Evolutionary conservation across 2,113 vertebrate genomes (phyloP).

Genomic region (Mobula hypostoma): DNA sequence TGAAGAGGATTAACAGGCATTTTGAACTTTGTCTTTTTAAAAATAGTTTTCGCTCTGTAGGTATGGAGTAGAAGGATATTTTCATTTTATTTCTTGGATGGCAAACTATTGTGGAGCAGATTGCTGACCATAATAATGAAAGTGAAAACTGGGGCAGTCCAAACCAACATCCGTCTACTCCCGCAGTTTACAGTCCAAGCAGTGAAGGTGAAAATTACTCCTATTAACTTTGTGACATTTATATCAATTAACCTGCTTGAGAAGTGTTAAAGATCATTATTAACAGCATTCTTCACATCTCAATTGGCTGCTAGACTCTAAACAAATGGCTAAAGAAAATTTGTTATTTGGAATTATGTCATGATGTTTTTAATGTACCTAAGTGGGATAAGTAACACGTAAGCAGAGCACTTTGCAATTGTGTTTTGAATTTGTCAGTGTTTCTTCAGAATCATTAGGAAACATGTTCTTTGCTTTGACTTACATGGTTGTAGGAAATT

Average conservation of each 20-base stretch:
- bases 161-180: background rate
- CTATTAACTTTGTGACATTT: background rate
- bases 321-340: background rate
- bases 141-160: background rate
- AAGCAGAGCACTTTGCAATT: background rate
- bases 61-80: background rate
- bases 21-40: background rate
- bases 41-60: background rate
- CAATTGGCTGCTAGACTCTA: background rate
- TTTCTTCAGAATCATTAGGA: background rate
- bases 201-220: background rate
- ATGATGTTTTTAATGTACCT: no score
- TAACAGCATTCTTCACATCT: background rate
- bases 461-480: background rate
- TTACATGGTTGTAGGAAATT: background rate
- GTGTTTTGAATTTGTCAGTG: background rate
- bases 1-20: background rate
- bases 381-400: background rate
- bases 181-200: background rate
- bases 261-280: background rate
- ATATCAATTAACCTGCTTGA: slow-evolving; percentile 22
- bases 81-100: slow-evolving; percentile 7
- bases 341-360: background rate
- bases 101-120: background rate
- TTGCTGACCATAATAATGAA: background rate